Percentiles rank a stretch among this genome's conserved stretches.
Evolutionary conservation across 2,888 invertebrate species (phyloP).

Genomic region (Therioaphis trifolii): DNA sequence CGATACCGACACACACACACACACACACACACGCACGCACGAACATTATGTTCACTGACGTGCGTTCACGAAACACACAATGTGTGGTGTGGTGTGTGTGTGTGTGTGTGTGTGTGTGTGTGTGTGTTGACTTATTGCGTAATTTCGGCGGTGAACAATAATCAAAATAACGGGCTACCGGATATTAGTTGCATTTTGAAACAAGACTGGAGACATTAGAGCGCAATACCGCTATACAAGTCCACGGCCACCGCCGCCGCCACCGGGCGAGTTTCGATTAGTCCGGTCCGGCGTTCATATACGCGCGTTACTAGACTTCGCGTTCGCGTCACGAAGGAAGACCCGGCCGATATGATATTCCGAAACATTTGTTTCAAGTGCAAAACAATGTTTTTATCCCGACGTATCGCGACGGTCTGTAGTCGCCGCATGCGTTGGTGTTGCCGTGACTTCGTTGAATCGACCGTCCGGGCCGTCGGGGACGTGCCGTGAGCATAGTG

Average conservation of each 20-base stretch:
- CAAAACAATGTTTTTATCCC: no score
- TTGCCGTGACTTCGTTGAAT: no score
- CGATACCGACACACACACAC: not conserved
- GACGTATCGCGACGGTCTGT: no score
- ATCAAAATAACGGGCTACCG: slow-evolving; percentile 49
- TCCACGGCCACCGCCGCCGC: not conserved
- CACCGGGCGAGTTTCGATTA: slow-evolving; percentile 6
- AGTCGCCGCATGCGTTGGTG: no score
- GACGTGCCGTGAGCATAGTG: no score
- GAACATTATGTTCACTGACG: not conserved
- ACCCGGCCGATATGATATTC: no score
- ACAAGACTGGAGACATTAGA: slow-evolving; percentile 9
- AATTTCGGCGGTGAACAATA: slow-evolving; percentile 32
- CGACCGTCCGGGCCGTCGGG: no score
- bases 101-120: not conserved
- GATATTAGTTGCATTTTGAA: slow-evolving; percentile 47
- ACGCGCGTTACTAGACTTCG: no score
- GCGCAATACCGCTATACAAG: not conserved
- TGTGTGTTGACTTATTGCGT: slow-evolving; percentile 8
- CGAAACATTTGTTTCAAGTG: no score
- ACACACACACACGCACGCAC: not conserved
- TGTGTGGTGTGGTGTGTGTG: no score
- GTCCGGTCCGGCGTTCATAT: not conserved
- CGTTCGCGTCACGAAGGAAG: no score
- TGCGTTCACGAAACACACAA: slow-evolving; percentile 1